These are phyloP conservation scores for Lutjanus erythropterus DNA, from an alignment of 2,113 vertebrate genomes.

Conservation along the genomic window DNA sequence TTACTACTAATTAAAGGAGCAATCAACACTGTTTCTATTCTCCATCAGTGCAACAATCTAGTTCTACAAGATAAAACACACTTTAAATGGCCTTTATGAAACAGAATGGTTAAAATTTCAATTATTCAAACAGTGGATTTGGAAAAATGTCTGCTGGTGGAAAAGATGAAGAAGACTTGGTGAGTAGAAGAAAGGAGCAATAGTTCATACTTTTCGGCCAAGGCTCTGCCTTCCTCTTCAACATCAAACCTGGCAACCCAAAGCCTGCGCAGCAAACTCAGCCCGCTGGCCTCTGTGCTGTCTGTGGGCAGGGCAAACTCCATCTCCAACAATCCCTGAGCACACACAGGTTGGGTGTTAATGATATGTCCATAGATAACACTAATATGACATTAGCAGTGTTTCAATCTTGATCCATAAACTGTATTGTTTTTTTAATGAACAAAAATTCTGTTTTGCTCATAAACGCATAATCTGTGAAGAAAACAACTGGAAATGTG, in stretches of 20 bases:
- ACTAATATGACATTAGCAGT: too few relatives aligned
- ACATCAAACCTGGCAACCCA: constrained; percentile 96
- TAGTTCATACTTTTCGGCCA: constrained; percentile 90
- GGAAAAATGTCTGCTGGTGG: neutral
- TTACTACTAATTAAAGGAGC: too few relatives aligned
- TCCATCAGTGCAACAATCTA: too few relatives aligned
- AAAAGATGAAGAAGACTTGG: neutral
- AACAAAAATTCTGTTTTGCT: neutral
- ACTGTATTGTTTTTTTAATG: neutral
- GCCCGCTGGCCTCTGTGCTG: constrained; percentile 88
- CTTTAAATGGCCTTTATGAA: neutral
- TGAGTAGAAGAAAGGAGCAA: neutral
- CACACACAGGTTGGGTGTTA: neutral
- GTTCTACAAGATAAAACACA: neutral
- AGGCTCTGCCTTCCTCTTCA: constrained; percentile 89
- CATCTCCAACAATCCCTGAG: constrained; percentile 94
- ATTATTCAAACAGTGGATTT: neutral
- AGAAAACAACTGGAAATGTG: neutral
- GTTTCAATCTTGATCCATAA: neutral
- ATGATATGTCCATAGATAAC: neutral
- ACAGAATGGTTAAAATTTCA: neutral
- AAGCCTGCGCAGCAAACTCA: constrained; percentile 92
- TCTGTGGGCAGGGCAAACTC: constrained; percentile 95
- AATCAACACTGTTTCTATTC: neutral
- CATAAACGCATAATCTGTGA: neutral